A percentile compares a stretch with the other conserved stretches of the same genome.
phyloP scores from a whole-genome alignment of 2,113 vertebrate species.

The Eleginops maclovinus region DNA sequence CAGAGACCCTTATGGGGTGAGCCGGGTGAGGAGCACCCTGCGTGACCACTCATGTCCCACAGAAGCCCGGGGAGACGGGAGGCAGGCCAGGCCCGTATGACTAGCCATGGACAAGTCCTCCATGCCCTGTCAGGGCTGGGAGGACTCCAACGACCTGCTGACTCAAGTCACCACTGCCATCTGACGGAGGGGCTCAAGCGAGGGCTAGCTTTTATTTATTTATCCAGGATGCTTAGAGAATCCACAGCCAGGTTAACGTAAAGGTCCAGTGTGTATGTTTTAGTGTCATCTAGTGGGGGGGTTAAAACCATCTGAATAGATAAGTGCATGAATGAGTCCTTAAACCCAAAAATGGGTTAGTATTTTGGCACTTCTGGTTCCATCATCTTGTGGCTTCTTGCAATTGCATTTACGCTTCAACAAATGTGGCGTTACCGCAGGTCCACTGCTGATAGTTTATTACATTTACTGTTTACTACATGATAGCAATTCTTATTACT shows the following conservation, averaged over 20 bases:
- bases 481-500: too few species aligned
- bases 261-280: too few species aligned
- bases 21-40: slow-evolving; percentile 88
- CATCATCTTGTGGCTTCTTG: too few species aligned
- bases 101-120: slow-evolving; percentile 95
- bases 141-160: slow-evolving; percentile 89
- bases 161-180: slow-evolving; percentile 92
- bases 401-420: too few species aligned
- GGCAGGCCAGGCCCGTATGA: slow-evolving; percentile 92
- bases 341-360: too few species aligned
- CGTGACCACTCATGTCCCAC: slow-evolving; percentile 88
- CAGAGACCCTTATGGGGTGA: slow-evolving; percentile 84
- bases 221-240: slow-evolving; percentile 1
- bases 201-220: neutral
- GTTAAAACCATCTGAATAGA: too few species aligned
- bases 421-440: too few species aligned
- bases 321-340: too few species aligned
- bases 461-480: too few species aligned
- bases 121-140: slow-evolving; percentile 82
- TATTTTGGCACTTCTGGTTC: too few species aligned
- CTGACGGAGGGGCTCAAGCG: slow-evolving; percentile 58
- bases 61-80: slow-evolving; percentile 73
- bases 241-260: neutral
- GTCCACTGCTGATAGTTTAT: too few species aligned
- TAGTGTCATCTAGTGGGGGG: too few species aligned